Evolutionary conservation across 2,888 invertebrate genomes (phyloP).

Genomic region (Polydrusus cervinus): DNA sequence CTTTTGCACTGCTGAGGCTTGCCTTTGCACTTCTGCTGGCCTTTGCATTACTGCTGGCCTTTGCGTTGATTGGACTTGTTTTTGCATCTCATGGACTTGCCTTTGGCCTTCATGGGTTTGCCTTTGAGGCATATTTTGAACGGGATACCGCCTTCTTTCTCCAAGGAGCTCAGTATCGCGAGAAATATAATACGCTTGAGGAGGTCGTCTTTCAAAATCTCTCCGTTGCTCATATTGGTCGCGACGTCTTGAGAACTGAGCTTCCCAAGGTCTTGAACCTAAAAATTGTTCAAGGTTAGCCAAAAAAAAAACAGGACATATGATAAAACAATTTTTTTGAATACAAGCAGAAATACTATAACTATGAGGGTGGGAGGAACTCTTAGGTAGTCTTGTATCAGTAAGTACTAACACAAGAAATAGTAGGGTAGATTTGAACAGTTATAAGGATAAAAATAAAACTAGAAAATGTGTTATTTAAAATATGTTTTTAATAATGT

Average conservation of each 20-base stretch:
- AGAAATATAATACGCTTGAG: not conserved
- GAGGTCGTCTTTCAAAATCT: conserved; percentile 7
- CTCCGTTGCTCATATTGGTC: not conserved
- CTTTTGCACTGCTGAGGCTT: too few species aligned
- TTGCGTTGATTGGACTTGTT: too few species aligned
- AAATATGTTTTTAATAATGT: not conserved
- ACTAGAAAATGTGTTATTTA: not conserved
- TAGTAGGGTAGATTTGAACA: not conserved
- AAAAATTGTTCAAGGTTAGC: conserved; percentile 12
- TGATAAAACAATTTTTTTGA: not conserved
- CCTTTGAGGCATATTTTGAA: not conserved
- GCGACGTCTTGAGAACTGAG: conserved; percentile 3
- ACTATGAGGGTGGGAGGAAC: not conserved
- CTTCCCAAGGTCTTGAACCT: conserved; percentile 3
- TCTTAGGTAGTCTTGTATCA: conserved; percentile 6
- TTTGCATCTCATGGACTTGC: too few species aligned
- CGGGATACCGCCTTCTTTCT: not conserved
- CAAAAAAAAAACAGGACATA: not conserved
- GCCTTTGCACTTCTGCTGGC: too few species aligned
- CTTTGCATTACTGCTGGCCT: too few species aligned
- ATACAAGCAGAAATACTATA: not conserved
- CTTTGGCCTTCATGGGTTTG: too few species aligned
- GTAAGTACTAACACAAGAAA: conserved; percentile 27
- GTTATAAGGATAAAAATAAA: not conserved
- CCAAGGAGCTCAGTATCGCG: not conserved